Evolutionary conservation across 2,888 invertebrate genomes (phyloP).

Genomic region (Melitaea athalia): DNA sequence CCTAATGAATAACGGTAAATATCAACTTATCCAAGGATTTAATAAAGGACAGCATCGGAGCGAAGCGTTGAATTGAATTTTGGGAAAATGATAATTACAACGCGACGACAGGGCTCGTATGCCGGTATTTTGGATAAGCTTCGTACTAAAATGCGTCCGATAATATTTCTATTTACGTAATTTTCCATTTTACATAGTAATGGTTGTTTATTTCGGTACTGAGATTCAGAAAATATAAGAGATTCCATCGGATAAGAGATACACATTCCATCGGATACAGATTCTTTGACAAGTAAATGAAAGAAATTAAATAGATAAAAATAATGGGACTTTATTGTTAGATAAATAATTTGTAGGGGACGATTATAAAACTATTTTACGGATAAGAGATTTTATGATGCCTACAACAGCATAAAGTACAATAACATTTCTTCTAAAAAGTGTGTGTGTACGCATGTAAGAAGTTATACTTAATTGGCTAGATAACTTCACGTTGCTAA

Average conservation of each 20-base stretch:
- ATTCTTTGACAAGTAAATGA: not conserved
- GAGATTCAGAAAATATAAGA: not conserved
- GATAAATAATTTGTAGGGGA: no score
- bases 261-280: not conserved
- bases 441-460: no score
- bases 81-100: constrained; percentile 11
- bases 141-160: not conserved
- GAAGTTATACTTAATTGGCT: no score
- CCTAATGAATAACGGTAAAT: constrained; percentile 1
- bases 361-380: no score
- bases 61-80: constrained; percentile 14
- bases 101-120: constrained; percentile 4
- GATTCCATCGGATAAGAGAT: not conserved
- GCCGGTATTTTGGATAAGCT: constrained; percentile 9
- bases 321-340: not conserved
- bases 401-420: no score
- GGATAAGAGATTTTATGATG: no score
- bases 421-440: no score
- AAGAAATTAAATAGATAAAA: no score
- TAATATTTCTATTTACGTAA: constrained; percentile 13
- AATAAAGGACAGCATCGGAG: constrained; percentile 13
- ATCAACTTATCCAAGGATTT: constrained; percentile 12
- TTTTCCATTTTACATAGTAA: constrained; percentile 5
- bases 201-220: not conserved
- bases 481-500: no score